These are phyloP conservation scores for Ooceraea biroi DNA, from an alignment of 1,140 invertebrate genomes.

Conservation along the genomic window DNA sequence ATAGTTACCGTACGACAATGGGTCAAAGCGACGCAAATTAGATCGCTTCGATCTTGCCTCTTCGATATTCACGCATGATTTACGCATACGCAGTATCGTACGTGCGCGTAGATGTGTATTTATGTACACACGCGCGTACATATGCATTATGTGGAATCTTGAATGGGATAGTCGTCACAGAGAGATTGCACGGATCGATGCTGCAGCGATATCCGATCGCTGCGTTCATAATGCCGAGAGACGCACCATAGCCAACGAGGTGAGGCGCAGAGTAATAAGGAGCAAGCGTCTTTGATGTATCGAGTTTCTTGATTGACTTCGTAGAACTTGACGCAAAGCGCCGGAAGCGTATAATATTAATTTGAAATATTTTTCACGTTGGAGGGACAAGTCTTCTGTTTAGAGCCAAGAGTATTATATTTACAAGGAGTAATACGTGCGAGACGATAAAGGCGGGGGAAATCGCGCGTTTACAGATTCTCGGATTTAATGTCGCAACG, in stretches of 20 bases:
- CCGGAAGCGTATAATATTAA: not conserved
- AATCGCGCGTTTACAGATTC: not conserved
- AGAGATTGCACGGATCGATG: slow-evolving; percentile 43
- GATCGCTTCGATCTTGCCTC: slow-evolving; percentile 28
- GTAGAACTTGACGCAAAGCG: not conserved
- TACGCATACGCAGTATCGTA: slow-evolving; percentile 15
- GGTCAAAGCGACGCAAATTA: slow-evolving; percentile 52
- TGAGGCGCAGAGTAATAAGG: not conserved
- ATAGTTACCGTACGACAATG: slow-evolving; percentile 22
- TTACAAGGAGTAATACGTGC: not conserved
- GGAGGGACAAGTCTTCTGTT: too few relatives aligned
- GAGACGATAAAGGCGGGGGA: too few relatives aligned
- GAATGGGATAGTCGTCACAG: slow-evolving; percentile 50
- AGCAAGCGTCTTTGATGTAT: not conserved
- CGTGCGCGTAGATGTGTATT: not conserved
- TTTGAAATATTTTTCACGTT: not conserved
- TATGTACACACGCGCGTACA: not conserved
- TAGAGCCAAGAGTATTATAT: not conserved
- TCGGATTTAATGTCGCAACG: slow-evolving; percentile 4
- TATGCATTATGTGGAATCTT: slow-evolving; percentile 24
- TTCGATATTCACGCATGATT: slow-evolving; percentile 30
- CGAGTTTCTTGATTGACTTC: not conserved
- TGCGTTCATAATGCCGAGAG: not conserved
- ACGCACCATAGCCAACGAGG: not conserved
- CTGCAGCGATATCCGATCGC: slow-evolving; percentile 45